These are phyloP conservation scores for Drosophila bocqueti DNA, from an alignment of 1,140 invertebrate genomes.

Conservation along the genomic window DNA sequence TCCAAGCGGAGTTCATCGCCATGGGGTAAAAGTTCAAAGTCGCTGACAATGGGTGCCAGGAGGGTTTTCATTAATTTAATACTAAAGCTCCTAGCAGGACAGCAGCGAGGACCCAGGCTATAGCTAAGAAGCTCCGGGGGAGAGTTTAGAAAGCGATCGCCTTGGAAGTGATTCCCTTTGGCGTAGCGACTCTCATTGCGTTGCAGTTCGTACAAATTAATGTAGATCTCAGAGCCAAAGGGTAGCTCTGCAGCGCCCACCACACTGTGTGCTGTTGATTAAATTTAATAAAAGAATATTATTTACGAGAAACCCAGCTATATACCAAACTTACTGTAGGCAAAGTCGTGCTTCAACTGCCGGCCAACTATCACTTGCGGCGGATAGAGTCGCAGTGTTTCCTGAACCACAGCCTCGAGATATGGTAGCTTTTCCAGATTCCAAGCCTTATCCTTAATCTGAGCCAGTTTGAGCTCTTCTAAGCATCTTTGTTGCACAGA, in stretches of 20 bases:
- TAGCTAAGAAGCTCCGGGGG: constrained; percentile 49
- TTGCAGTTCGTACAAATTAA: constrained; percentile 66
- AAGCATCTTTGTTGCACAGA: constrained; percentile 53
- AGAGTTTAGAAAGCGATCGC: constrained; percentile 45
- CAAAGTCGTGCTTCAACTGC: constrained; percentile 45
- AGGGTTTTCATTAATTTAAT: constrained; percentile 44
- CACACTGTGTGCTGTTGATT: constrained; percentile 39
- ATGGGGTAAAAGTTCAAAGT: constrained; percentile 58
- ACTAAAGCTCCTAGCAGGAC: constrained; percentile 56
- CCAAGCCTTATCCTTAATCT: background rate
- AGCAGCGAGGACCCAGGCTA: constrained; percentile 57
- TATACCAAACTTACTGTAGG: constrained; percentile 34
- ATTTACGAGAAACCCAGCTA: background rate
- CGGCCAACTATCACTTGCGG: constrained; percentile 57
- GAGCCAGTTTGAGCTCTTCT: constrained; percentile 36
- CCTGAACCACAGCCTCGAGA: constrained; percentile 50
- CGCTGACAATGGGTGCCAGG: constrained; percentile 38
- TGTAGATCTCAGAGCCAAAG: constrained; percentile 56
- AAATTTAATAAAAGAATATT: background rate
- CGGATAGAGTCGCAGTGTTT: constrained; percentile 61
- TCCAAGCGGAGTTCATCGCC: constrained; percentile 45
- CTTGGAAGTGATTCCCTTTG: constrained; percentile 26
- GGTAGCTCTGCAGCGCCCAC: constrained; percentile 53
- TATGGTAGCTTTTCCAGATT: constrained; percentile 28
- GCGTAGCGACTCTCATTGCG: constrained; percentile 32